Base-by-base conservation (phyloP, 2,888 invertebrate species). In the Folsomia candida region DNA sequence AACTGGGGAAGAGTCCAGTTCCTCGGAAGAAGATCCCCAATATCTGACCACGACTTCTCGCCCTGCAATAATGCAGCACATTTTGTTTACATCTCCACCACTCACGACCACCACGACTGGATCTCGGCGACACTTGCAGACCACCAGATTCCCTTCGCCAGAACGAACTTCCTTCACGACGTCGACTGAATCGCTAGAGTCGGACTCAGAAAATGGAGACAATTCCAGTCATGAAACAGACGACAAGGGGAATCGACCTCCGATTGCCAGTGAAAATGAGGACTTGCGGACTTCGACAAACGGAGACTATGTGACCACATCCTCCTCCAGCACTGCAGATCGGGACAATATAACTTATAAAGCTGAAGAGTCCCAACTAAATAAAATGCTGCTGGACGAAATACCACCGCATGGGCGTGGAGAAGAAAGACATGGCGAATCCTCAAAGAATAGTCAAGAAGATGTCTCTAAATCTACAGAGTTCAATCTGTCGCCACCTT, bases 351-450 rank as follows among this genome's bases (percentile, higher is more conserved):
- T 69, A 29, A 65, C 51, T 1, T 65, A 67, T 6, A 26, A 71
- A 54, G 69, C 66, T 24, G 76, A 71, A n/a, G 78, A 76, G 51
- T 68, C 69, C 20, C 67, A 78, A 47, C 57, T 76, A 60, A 78
- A 74, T 37, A 75, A 78, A 73, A 78, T 76, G 76, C 70, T 78
- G 2, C 29, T 76, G 11, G 75, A 76, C 58, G 66, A 68, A 62
- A 76, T 78, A 18, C 78, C 78, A n/a, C 76, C 78, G 24, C 76
- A 76, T 57, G 57, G 54, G 22, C 68, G 72, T 26, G 60, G 60
- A 0, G n/a, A n/a, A n/a, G 69, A 69, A 11, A 47, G 60, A 47
- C 47, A 47, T 47, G 18, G 9, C 9, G 18, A 11, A 18, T 11
- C 9, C 9, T 9, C 9, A 11, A 47, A 47, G 18, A 47, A 47